These are phyloP conservation scores for Athalia cordata DNA, from an alignment of 2,888 invertebrate genomes.

Conservation along the genomic window DNA sequence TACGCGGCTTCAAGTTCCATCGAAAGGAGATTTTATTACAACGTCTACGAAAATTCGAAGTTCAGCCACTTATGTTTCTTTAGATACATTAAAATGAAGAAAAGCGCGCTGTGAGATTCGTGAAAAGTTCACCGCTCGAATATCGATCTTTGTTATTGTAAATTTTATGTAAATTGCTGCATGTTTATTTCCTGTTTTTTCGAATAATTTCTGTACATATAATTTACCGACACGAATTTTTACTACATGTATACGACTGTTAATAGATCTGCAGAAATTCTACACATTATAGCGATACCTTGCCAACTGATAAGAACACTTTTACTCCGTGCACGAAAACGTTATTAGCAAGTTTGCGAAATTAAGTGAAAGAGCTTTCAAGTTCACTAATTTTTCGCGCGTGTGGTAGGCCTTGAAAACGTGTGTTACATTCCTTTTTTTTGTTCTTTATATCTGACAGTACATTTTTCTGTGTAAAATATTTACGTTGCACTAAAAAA, in stretches of 20 bases:
- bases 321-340: neutral
- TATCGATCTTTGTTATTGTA: constrained; percentile 11
- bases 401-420: too few species aligned
- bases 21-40: too few species aligned
- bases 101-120: neutral
- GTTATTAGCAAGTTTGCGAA: neutral
- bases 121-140: neutral
- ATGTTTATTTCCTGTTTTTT: neutral
- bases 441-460: too few species aligned
- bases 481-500: too few species aligned
- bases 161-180: constrained; percentile 1
- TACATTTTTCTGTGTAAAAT: too few species aligned
- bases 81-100: too few species aligned
- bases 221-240: neutral
- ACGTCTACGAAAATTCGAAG: too few species aligned
- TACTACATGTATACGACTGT: neutral
- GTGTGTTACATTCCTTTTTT: too few species aligned
- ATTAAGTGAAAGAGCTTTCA: too few species aligned
- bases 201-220: neutral
- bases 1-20: too few species aligned
- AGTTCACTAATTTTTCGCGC: too few species aligned
- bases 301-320: neutral
- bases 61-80: too few species aligned
- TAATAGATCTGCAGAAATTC: neutral
- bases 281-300: neutral